Evolutionary conservation across 1,140 invertebrate species (phyloP), one percentile per base, ranked within the genome.

Genomic region (Drosophila gunungcola): DNA sequence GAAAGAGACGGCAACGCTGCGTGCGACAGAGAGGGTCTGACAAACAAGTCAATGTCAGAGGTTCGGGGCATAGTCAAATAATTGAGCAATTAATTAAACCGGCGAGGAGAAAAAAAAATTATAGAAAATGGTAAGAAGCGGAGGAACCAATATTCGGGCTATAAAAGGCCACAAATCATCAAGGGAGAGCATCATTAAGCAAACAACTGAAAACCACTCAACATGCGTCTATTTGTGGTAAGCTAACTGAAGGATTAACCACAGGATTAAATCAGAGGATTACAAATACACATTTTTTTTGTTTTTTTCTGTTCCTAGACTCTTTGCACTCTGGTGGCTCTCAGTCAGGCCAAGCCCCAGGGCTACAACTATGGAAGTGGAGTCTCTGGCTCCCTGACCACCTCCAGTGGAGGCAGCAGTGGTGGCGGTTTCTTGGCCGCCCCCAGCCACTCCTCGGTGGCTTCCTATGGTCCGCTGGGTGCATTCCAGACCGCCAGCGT

Each of bases 141-240:
- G 36, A 46, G 68, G 64, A 81, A 78, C 61, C 54, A 48, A 58
- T 58, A 49, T 58, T 45, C 32, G 64, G 64, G 65, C 75, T 91
- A 91, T 91, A 91, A 91, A 91, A 91, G 58, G 52, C 53, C 62
- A 69, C 54, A 72, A 49, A 49, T 61, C 53, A 62, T 49, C 65
- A 52, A 75, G 72, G 68, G 69, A 64, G 43, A 76, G 58, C 85
- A 90, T 84, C 90, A 91, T 84, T 88, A 84, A 67, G 68, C 38
- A 73, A 58, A 52, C 89, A 79, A 85, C 67, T 78, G 68, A 90
- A 83, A 80, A 45, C 61, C 70, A 82, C 63, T 61, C 72, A 73
- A 89, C 54, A 91, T 91, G 90, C 90, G 90, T 78, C 54, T 90
- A 10, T 88, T 91, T 78, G 78, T 91, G 90, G 90, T 91, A 78